These are phyloP conservation scores for Scophthalmus maximus DNA, from an alignment of 2,113 vertebrate species.

Conservation along the genomic window DNA sequence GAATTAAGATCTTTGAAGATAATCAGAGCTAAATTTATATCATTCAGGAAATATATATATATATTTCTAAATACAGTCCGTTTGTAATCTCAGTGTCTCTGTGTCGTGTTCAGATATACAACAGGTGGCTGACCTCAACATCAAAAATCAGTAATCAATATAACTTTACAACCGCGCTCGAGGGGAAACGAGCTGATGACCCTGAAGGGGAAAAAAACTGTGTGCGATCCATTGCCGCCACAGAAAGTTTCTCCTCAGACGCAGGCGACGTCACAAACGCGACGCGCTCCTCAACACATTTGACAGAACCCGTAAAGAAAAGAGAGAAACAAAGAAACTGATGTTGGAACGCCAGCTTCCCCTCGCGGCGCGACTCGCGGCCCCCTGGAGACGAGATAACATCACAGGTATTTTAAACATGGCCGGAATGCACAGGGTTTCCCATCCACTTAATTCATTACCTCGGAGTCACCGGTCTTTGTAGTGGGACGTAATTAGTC, in stretches of 20 bases:
- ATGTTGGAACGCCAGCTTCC: slow-evolving; percentile 24
- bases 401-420: slow-evolving; percentile 72
- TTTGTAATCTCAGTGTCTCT: too few relatives aligned
- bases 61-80: too few relatives aligned
- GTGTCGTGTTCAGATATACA: not conserved
- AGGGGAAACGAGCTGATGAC: not conserved
- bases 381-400: slow-evolving; percentile 52
- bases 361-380: not conserved
- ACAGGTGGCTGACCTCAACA: slow-evolving; percentile 20
- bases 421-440: slow-evolving; percentile 59
- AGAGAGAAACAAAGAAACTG: not conserved
- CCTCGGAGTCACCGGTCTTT: slow-evolving; percentile 50
- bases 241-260: not conserved
- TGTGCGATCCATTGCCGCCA: too few relatives aligned
- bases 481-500: slow-evolving; percentile 69
- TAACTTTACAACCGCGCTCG: not conserved
- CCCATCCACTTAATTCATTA: slow-evolving; percentile 68
- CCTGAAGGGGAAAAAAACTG: not conserved
- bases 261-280: too few relatives aligned
- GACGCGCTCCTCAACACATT: not conserved
- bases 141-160: not conserved
- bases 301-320: not conserved
- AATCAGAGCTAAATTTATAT: slow-evolving; percentile 13
- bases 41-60: too few relatives aligned
- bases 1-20: slow-evolving; percentile 20